These are phyloP conservation scores for Pissodes strobi DNA, from an alignment of 1,140 invertebrate genomes.

Conservation along the genomic window DNA sequence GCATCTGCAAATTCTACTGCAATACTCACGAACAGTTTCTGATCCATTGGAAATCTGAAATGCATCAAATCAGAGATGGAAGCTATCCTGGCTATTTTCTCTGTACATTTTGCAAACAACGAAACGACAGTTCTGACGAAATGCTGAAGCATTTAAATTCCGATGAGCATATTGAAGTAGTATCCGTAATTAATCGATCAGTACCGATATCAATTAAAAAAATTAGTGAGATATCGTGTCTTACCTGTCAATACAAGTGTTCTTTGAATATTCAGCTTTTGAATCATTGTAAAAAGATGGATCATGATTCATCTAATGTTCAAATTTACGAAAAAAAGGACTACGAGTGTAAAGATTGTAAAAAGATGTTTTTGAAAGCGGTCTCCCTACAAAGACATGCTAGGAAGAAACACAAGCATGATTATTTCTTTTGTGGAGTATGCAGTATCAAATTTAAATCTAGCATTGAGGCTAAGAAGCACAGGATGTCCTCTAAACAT, in stretches of 20 bases:
- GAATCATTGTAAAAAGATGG: conserved; percentile 62
- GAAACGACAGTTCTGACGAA: conserved; percentile 65
- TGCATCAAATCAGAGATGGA: conserved; percentile 61
- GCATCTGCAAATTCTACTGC: conserved; percentile 81
- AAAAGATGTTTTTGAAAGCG: conserved; percentile 62
- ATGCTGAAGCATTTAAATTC: conserved; percentile 74
- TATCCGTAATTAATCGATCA: conserved; percentile 74
- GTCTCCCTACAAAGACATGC: conserved; percentile 70
- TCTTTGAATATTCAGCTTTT: conserved; percentile 73
- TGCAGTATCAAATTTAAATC: conserved; percentile 68
- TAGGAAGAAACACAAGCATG: conserved; percentile 60
- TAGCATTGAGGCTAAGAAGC: conserved; percentile 65
- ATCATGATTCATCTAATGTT: conserved; percentile 54
- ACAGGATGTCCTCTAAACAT: conserved; percentile 67
- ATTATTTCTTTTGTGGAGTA: conserved; percentile 68
- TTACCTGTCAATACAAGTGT: conserved; percentile 66
- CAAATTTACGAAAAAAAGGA: conserved; percentile 19
- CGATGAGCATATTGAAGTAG: conserved; percentile 69
- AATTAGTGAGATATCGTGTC: conserved; percentile 65
- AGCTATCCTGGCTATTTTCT: conserved; percentile 63
- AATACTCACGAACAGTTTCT: conserved; percentile 75
- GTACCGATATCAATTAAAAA: conserved; percentile 79
- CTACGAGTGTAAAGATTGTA: conserved; percentile 61
- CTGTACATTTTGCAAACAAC: conserved; percentile 77
- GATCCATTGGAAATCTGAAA: conserved; percentile 71